phyloP scores from a whole-genome alignment of 2,797 vertebrate species.

The Acanthis flammea region DNA sequence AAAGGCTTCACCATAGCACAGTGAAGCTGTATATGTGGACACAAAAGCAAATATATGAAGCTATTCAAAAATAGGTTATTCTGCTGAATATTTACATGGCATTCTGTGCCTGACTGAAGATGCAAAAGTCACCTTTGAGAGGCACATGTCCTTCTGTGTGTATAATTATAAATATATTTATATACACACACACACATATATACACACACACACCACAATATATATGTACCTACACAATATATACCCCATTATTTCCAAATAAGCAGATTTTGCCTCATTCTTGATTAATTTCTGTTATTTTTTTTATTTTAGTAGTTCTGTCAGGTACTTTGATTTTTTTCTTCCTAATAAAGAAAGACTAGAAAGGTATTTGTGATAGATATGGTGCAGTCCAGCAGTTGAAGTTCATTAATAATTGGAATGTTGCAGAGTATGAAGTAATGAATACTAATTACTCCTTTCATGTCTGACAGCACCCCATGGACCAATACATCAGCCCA shows the following conservation, averaged over 20 bases:
- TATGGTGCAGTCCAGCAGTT: slow-evolving; percentile 88
- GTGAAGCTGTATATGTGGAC: background rate
- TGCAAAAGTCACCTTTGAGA: background rate
- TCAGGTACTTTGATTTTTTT: slow-evolving; percentile 67
- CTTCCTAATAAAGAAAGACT: slow-evolving; percentile 87
- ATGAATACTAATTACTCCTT: slow-evolving; percentile 99
- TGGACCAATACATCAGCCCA: slow-evolving; percentile 97
- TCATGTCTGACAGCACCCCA: slow-evolving; percentile 95
- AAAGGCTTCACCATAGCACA: background rate
- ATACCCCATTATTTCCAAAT: background rate
- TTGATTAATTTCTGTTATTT: background rate
- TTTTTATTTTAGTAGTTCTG: slow-evolving; percentile 42
- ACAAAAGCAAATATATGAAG: background rate
- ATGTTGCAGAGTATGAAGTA: slow-evolving; percentile 99
- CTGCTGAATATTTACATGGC: background rate
- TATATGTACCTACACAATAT: background rate
- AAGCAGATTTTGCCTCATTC: background rate
- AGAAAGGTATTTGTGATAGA: slow-evolving; percentile 89
- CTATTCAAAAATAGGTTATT: background rate
- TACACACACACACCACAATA: too few relatives aligned
- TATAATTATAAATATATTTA: too few relatives aligned
- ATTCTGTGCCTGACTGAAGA: background rate
- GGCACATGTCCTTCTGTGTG: background rate
- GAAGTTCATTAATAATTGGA: slow-evolving; percentile 99
- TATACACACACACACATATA: too few relatives aligned